phyloP scores from a whole-genome alignment of 2,888 invertebrate species.

The Orthosia gracilis region DNA sequence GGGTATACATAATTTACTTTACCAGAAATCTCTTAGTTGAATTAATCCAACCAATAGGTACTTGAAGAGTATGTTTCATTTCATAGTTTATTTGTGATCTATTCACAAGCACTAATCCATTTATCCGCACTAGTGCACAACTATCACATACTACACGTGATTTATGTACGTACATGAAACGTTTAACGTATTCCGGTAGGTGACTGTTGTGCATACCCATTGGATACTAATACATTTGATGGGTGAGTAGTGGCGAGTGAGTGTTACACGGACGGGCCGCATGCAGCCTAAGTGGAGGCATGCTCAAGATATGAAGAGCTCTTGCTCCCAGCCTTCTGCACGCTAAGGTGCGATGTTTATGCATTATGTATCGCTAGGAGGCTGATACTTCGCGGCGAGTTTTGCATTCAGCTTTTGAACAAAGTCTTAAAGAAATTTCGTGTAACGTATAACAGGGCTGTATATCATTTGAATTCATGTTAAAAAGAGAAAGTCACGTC shows the following conservation, averaged over 20 bases:
- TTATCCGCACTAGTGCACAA: slow-evolving; percentile 42
- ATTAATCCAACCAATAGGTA: slow-evolving; percentile 1
- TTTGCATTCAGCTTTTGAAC: slow-evolving; percentile 71
- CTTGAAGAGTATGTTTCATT: slow-evolving; percentile 22
- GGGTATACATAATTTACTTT: not conserved
- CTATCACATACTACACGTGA: slow-evolving; percentile 39
- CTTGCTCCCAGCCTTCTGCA: slow-evolving; percentile 74
- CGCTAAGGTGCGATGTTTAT: slow-evolving; percentile 77
- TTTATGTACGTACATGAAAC: slow-evolving; percentile 33
- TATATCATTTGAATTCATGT: slow-evolving; percentile 62
- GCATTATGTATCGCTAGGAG: slow-evolving; percentile 76
- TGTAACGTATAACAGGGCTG: slow-evolving; percentile 42
- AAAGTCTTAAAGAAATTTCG: slow-evolving; percentile 63
- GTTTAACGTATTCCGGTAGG: slow-evolving; percentile 31
- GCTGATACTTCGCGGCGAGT: slow-evolving; percentile 70
- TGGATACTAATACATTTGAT: slow-evolving; percentile 65
- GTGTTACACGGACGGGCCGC: slow-evolving; percentile 65
- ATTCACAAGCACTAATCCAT: slow-evolving; percentile 27
- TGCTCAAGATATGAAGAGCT: slow-evolving; percentile 78
- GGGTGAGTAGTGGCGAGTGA: slow-evolving; percentile 63
- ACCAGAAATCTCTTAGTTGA: not conserved
- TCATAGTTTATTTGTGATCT: slow-evolving; percentile 19
- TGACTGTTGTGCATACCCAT: slow-evolving; percentile 47
- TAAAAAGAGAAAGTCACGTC: slow-evolving; percentile 34
- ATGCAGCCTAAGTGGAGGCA: slow-evolving; percentile 70